Base-by-base conservation (phyloP, 2,888 invertebrate genomes). In the Crepidodera aurea region DNA sequence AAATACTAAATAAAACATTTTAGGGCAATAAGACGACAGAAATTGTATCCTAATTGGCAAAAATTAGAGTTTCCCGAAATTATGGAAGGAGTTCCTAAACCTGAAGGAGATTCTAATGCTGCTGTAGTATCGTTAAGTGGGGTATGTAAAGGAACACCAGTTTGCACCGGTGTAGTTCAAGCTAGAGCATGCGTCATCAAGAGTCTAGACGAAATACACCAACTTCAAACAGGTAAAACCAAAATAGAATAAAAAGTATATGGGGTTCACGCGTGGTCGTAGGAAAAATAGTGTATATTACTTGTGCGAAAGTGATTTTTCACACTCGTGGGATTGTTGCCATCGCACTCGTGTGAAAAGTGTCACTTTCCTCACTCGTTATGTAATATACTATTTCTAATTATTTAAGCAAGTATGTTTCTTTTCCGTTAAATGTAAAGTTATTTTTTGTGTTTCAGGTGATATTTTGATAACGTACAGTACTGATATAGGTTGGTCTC, bases 401-500 rank as follows among this genome's bases (percentile, higher is more conserved):
- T n/a, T n/a, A n/a, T n/a, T n/a, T n/a, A n/a, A n/a, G n/a, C n/a
- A n/a, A n/a, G n/a, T n/a, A n/a, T n/a, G n/a, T n/a, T n/a, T n/a
- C n/a, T n/a, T n/a, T n/a, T n/a, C n/a, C n/a, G n/a, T n/a, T n/a
- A n/a, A n/a, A n/a, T n/a, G n/a, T n/a, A n/a, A n/a, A n/a, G n/a
- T n/a, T n/a, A n/a, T n/a, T n/a, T n/a, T n/a, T n/a, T n/a, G n/a
- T n/a, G 5, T 25, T 75, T 55, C 56, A 67, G 91, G 91, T 0
- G 93, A 94, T 74, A 84, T 94, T 65, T 81, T 94, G 67, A 87
- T 94, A 68, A 91, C 93, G 0, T 85, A 84, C 69, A 86, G 87
- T 39, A 93, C 93, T 0, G 93, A 94, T 75, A 89, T 93, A 67
- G 92, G 91, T 1, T 94, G 93, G 93, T 89, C 90, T 1, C 92